Percentiles rank a stretch among this genome's conserved stretches.
Conservation (phyloP, 2,888 invertebrate genomes). For the Amphipoea oculea region DNA sequence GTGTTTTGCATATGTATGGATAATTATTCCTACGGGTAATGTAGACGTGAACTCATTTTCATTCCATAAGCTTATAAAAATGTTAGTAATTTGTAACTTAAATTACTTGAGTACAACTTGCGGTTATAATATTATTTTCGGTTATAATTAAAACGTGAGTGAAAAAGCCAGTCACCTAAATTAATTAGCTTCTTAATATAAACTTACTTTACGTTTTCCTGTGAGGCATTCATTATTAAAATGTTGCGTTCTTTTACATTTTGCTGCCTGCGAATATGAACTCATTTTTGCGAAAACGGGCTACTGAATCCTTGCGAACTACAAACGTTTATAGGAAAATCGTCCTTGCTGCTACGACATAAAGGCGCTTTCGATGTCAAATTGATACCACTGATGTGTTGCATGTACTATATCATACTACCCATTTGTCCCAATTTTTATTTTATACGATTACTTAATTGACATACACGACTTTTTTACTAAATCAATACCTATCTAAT, state of each 20-base stretch:
- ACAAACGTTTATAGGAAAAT: no score
- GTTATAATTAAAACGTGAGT: constrained; percentile 17
- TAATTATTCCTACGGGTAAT: neutral
- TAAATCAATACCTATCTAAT: no score
- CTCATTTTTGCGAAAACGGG: neutral
- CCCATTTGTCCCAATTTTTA: no score
- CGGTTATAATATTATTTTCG: constrained; percentile 24
- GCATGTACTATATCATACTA: no score
- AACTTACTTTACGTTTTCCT: constrained; percentile 10
- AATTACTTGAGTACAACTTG: neutral
- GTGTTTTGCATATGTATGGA: neutral
- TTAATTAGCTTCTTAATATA: constrained; percentile 40
- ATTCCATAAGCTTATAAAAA: neutral
- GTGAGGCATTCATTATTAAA: constrained; percentile 16
- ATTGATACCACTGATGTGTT: no score
- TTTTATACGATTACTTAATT: no score
- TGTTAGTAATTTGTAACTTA: neutral
- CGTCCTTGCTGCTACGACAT: no score
- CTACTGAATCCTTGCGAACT: no score
- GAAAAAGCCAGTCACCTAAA: constrained; percentile 26
- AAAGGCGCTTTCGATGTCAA: no score
- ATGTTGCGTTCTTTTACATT: neutral
- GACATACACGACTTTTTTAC: no score
- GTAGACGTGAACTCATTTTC: neutral
- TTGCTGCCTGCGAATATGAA: neutral